Conservation (phyloP, 1,140 invertebrate genomes). For the Theocolax elegans region DNA sequence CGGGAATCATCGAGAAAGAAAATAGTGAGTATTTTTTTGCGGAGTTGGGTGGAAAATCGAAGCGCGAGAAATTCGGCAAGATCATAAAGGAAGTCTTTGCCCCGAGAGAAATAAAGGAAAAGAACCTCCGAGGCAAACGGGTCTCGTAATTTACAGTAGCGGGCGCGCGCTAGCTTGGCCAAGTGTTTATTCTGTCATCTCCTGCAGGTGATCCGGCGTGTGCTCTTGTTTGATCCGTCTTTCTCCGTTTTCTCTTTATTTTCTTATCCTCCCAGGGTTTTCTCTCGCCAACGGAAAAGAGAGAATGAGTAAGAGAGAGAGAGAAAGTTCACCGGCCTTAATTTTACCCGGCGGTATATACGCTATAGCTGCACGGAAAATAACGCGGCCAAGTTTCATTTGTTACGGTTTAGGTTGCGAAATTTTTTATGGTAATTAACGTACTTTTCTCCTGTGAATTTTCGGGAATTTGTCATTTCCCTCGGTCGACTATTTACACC, state of each 20-base stretch:
- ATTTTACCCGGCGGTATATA: background rate
- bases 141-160: conserved; percentile 24
- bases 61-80: background rate
- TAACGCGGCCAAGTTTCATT: background rate
- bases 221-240: conserved; percentile 14
- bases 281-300: background rate
- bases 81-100: background rate
- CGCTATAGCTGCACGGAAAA: background rate
- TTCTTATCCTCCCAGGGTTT: background rate
- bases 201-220: conserved; percentile 12
- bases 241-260: background rate
- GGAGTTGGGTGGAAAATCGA: too few relatives aligned
- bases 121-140: conserved; percentile 2
- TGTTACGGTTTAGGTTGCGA: background rate
- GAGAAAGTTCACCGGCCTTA: conserved; percentile 3
- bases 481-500: too few relatives aligned
- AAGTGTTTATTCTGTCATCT: conserved; percentile 33
- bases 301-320: too few relatives aligned
- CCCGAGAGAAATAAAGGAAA: background rate
- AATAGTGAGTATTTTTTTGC: too few relatives aligned
- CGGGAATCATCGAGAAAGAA: too few relatives aligned
- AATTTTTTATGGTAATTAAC: background rate
- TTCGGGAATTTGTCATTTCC: too few relatives aligned
- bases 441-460: too few relatives aligned
- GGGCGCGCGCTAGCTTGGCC: background rate